Evolutionary conservation across 2,888 invertebrate species (phyloP).

Genomic region (Eristalis arbustorum): DNA sequence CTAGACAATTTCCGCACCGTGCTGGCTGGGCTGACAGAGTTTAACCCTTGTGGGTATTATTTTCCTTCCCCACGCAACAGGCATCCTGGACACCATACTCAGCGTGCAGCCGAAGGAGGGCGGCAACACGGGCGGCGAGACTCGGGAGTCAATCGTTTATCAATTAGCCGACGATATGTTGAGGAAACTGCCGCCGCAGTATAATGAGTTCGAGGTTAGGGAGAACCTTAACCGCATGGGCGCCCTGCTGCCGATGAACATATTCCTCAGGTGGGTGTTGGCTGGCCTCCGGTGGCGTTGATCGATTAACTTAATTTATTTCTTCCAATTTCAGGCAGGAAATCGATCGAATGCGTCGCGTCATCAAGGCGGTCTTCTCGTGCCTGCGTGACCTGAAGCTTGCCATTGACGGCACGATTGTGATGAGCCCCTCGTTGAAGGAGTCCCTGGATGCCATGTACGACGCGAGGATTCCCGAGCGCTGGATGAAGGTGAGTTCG

Average conservation of each 20-base stretch:
- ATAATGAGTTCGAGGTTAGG: conserved; percentile 93
- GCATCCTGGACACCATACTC: conserved; percentile 94
- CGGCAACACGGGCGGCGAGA: conserved; percentile 93
- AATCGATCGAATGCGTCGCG: conserved; percentile 91
- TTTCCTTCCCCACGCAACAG: conserved; percentile 72
- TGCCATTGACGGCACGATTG: conserved; percentile 98
- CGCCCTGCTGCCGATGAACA: conserved; percentile 95
- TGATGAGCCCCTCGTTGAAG: conserved; percentile 95
- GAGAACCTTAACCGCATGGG: conserved; percentile 96
- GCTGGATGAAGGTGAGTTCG: conserved; percentile 90
- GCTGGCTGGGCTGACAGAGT: background rate
- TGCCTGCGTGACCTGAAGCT: conserved; percentile 94
- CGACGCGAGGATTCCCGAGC: conserved; percentile 95
- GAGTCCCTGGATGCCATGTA: conserved; percentile 97
- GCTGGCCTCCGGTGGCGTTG: background rate
- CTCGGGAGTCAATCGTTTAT: conserved; percentile 95
- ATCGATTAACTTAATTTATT: conserved; percentile 55
- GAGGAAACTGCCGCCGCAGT: conserved; percentile 90
- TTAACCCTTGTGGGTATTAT: conserved; percentile 18
- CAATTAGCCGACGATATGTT: conserved; percentile 96
- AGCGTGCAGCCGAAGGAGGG: conserved; percentile 99
- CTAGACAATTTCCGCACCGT: background rate
- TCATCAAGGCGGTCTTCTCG: conserved; percentile 88
- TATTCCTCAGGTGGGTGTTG: conserved; percentile 87
- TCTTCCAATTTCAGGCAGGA: conserved; percentile 83